Evolutionary conservation across 2,797 vertebrate species (phyloP).

Genomic region (Manis crassicaudata): DNA sequence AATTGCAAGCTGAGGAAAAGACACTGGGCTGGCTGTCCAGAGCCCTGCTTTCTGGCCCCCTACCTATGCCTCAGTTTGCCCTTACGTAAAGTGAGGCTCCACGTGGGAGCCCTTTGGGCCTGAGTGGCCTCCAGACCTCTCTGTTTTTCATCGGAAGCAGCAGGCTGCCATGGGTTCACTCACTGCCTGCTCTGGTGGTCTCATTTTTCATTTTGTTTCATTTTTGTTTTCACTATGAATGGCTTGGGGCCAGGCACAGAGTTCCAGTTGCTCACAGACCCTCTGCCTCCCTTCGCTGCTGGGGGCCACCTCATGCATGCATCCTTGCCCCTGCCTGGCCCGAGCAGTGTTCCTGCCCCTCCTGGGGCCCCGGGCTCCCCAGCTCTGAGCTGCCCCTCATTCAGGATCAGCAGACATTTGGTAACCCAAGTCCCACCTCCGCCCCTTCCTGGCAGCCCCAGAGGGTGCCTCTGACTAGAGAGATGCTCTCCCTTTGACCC

Average conservation of each 20-base stretch:
- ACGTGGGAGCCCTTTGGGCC: not conserved
- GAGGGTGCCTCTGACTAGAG: not conserved
- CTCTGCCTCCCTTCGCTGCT: no score
- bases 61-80: not conserved
- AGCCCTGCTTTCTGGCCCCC: not conserved
- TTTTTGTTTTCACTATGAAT: not conserved
- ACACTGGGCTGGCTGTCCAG: not conserved
- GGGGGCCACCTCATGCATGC: accelerated
- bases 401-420: no score
- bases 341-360: not conserved
- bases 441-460: not conserved
- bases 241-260: not conserved
- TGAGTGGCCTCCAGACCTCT: accelerated
- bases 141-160: accelerated
- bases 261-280: not conserved
- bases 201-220: not conserved
- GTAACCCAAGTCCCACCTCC: not conserved
- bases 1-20: not conserved
- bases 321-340: not conserved
- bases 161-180: accelerated
- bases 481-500: not conserved
- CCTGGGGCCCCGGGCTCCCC: not conserved
- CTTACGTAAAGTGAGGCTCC: not conserved
- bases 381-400: not conserved
- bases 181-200: not conserved